Conservation (phyloP, 2,797 vertebrate species). For the Gymnoscopelus microlampas region DNA sequence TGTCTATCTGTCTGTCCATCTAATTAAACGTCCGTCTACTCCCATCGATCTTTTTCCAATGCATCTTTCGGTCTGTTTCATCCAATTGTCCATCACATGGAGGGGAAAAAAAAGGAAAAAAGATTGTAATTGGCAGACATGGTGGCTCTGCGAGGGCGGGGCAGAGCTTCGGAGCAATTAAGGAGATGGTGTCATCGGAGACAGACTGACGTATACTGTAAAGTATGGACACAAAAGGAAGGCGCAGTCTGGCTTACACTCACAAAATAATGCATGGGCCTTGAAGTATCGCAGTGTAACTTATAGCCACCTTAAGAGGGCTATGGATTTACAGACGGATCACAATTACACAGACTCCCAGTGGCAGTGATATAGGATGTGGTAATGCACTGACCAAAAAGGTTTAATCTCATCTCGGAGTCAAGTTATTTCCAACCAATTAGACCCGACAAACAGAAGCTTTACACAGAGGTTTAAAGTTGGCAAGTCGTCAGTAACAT, state of each 20-base stretch:
- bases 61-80: too few relatives aligned
- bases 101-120: conserved; percentile 1
- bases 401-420: too few relatives aligned
- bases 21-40: background rate
- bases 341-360: background rate
- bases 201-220: conserved; percentile 41
- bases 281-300: conserved; percentile 18
- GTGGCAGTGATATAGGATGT: background rate
- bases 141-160: conserved; percentile 3
- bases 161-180: conserved; percentile 44
- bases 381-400: background rate
- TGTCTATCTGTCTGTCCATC: background rate
- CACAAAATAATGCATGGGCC: conserved; percentile 65
- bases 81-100: background rate
- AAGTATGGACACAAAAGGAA: conserved; percentile 48
- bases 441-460: too few relatives aligned
- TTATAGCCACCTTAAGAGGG: conserved; percentile 15
- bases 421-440: too few relatives aligned
- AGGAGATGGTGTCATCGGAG: conserved; percentile 69
- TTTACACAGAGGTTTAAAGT: too few relatives aligned
- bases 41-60: too few relatives aligned
- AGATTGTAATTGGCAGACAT: conserved; percentile 9
- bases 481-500: too few relatives aligned
- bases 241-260: conserved; percentile 36
- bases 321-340: conserved; percentile 21